phyloP scores from a whole-genome alignment of 2,113 vertebrate genomes.

The Toxostoma redivivum region DNA sequence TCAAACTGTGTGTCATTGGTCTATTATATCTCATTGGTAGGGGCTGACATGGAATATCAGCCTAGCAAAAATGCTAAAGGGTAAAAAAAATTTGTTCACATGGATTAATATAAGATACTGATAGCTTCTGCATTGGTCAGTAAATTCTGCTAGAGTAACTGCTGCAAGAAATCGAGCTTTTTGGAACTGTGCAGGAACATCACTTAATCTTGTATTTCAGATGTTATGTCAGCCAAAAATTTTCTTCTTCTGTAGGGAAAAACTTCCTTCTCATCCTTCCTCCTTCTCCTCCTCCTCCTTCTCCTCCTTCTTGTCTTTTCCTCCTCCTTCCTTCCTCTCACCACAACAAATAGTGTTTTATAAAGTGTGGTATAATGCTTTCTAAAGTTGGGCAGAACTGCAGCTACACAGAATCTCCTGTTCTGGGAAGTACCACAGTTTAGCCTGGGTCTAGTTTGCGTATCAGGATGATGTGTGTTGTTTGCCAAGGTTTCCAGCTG shows the following conservation, averaged over 20 bases:
- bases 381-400: not conserved
- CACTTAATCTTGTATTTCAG: not conserved
- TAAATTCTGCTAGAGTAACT: not conserved
- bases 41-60: not conserved
- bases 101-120: not conserved
- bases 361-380: not conserved
- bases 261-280: not conserved
- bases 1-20: not conserved
- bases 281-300: not conserved
- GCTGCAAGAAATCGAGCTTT: not conserved
- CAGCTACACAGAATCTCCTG: not conserved
- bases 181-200: not conserved
- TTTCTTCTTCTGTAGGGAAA: not conserved
- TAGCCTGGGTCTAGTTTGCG: not conserved
- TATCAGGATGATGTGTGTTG: not conserved
- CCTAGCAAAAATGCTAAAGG: not conserved
- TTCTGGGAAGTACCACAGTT: not conserved
- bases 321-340: rapidly evolving
- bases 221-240: not conserved
- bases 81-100: not conserved
- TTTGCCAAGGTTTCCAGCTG: not conserved
- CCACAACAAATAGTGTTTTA: not conserved
- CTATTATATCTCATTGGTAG: not conserved
- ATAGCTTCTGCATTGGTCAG: not conserved
- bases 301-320: not conserved